A percentile compares a stretch with the other conserved stretches of the same genome.
phyloP scores from a whole-genome alignment of 2,888 invertebrate species.

The Pyrochroa serraticornis region DNA sequence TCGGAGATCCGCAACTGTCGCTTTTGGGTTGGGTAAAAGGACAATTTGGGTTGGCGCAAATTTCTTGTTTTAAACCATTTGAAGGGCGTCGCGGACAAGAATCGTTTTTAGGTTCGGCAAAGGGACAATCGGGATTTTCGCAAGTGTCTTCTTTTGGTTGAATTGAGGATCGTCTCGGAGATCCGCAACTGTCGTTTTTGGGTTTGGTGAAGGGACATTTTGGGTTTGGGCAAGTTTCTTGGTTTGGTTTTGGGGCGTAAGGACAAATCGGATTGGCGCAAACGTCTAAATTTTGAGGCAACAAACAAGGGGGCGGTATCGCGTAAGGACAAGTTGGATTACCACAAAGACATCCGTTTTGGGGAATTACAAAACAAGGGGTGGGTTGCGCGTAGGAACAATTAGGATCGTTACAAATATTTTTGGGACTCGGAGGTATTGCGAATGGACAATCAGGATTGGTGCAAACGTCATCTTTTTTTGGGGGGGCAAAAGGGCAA shows the following conservation, averaged over 20 bases:
- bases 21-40: neutral
- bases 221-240: no score
- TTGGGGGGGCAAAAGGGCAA: no score
- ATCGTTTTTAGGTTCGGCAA: no score
- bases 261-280: conserved; percentile 39
- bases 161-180: conserved; percentile 39
- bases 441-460: conserved; percentile 34
- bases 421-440: neutral
- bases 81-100: conserved; percentile 23
- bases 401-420: conserved; percentile 4
- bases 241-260: conserved; percentile 14
- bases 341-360: no score
- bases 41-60: conserved; percentile 15
- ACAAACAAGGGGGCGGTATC: no score
- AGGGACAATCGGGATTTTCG: conserved; percentile 1
- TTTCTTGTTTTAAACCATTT: neutral
- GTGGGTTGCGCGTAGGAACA: conserved; percentile 5
- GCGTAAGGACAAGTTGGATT: neutral
- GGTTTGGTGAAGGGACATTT: conserved; percentile 17
- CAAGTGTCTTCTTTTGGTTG: conserved; percentile 11
- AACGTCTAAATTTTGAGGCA: neutral
- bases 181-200: conserved; percentile 10
- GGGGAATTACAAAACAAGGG: no score
- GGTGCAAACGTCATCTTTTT: conserved; percentile 24
- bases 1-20: conserved; percentile 30